Evolutionary conservation across 2,113 vertebrate genomes (phyloP), one percentile per base, ranked within the genome.

Genomic region (Ariopsis seemanni): DNA sequence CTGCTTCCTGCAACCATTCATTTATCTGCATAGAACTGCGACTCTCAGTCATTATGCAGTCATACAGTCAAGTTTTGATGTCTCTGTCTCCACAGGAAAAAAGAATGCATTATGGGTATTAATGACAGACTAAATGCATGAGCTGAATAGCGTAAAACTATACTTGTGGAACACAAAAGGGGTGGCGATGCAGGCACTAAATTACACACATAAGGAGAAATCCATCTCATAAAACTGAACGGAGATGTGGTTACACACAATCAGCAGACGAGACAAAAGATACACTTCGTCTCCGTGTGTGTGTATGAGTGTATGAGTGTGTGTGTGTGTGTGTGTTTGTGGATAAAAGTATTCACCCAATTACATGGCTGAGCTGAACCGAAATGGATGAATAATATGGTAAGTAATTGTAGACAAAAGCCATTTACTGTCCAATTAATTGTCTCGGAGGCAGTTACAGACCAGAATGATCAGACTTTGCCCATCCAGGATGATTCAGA

Each of bases 381-480:
- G 60, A 87, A 90, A 87, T 85, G 77, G 83, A 88, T 25, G 85
- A 75, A 89, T 89, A 90, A 88, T 87, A 88, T 60, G 88, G 78
- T 88, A 89, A 82, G 83, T 87, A 83, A 91, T 89, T 88, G 57
- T 89, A 18, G 85, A 89, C 89, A 88, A 87, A 90, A 91, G 87
- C 60, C 72, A 88, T 90, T 88, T 83, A 88, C 83, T 87, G 88
- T 87, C 88, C 88, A 89, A 89, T 88, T 90, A 91, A 89, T 90
- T 87, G 87, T 86, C 74, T 88, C 17, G 30, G 83, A 85, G 81
- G 80, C 80, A 50, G 48, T 86, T 88, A 83, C 84, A 85, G 72
- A 80, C 78, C 62, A 82, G 25, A 20, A 4, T 30, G 53, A 57
- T 80, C 55, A 60, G 57, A 81, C 79, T 42, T 17, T 22, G 17